Base-by-base conservation (phyloP, 2,113 vertebrate species). In the Puma concolor region DNA sequence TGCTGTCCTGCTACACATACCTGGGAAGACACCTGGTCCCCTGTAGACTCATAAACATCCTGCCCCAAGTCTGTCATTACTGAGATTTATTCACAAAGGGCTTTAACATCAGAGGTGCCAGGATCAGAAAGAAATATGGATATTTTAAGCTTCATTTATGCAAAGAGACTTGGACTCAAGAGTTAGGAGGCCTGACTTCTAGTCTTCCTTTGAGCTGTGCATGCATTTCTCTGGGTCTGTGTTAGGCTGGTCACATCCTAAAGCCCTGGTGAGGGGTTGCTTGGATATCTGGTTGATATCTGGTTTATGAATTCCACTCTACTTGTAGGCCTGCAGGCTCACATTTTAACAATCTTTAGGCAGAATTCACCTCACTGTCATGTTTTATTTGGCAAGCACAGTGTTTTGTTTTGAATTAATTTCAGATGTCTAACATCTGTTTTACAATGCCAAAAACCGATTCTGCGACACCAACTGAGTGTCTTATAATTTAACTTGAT, bases 401-500 rank as follows among this genome's bases (percentile, higher is more conserved):
- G 27, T 92, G 41, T 50, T 88, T 86, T 86, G 10, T 36, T 92
- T 91, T 83, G 50, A 63, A 82, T 33, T 91, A 29, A 84, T 94
- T 77, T 57, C 27, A 38, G 23, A 77, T 60, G 15, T 38, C 4
- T 60, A 60, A 69, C 15, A 21, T 88, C 66, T 83, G 29, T 82
- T 84, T 96, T 84, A 52, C 63, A 84, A 89, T 4, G 69, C 29
- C 25, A 66, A 11, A 66, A 48, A 88, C 2, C 9, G 66, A 76
- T 57, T 76, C 84, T 83, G 36, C 14, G 6, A 57, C 33, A 50
- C 60, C 33, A 69, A 27, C 27, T 48, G 50, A 10, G 31, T 77
- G 14, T 50, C 25, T 50, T 84, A 77, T 19, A 69, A 77, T 69
- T 69, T 77, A 84, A 89, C 44, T 82, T 38, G 44, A 14, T 74